Evolutionary conservation across 2,888 invertebrate genomes (phyloP).

Genomic region (Nephrocerus scutellatus): DNA sequence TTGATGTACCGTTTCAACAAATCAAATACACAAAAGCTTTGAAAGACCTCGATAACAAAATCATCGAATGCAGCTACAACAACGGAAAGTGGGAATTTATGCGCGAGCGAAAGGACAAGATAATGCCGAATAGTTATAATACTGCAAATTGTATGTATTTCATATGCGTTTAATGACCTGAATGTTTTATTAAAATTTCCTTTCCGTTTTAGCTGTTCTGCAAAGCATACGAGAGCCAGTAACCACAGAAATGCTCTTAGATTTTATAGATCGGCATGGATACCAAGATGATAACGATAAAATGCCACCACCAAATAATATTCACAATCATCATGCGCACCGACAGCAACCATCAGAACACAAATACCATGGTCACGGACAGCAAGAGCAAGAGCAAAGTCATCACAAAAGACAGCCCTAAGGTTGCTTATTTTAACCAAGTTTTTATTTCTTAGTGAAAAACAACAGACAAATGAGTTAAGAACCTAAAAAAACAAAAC

Average conservation of each 20-base stretch:
- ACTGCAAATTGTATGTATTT: constrained; percentile 69
- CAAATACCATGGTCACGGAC: constrained; percentile 5
- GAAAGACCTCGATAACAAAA: constrained; percentile 79
- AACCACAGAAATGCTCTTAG: constrained; percentile 71
- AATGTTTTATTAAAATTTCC: no score
- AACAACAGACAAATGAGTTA: no score
- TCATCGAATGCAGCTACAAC: constrained; percentile 88
- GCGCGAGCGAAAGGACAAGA: constrained; percentile 94
- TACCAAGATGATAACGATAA: constrained; percentile 61
- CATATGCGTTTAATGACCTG: not conserved
- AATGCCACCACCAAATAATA: constrained; percentile 68
- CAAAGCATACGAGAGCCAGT: constrained; percentile 78
- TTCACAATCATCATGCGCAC: no score
- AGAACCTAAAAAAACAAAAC: no score
- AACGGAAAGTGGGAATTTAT: constrained; percentile 83
- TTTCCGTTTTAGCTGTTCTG: constrained; percentile 73
- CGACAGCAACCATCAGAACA: no score
- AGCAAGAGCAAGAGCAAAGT: not conserved
- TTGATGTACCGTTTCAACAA: constrained; percentile 58
- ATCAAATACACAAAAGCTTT: constrained; percentile 77
- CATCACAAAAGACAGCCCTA: constrained; percentile 4
- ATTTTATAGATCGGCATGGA: constrained; percentile 61
- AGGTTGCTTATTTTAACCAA: constrained; percentile 13
- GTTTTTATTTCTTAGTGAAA: constrained; percentile 16
- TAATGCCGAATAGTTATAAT: constrained; percentile 80